phyloP scores from a whole-genome alignment of 1,140 invertebrate species.

The Wasmannia auropunctata region DNA sequence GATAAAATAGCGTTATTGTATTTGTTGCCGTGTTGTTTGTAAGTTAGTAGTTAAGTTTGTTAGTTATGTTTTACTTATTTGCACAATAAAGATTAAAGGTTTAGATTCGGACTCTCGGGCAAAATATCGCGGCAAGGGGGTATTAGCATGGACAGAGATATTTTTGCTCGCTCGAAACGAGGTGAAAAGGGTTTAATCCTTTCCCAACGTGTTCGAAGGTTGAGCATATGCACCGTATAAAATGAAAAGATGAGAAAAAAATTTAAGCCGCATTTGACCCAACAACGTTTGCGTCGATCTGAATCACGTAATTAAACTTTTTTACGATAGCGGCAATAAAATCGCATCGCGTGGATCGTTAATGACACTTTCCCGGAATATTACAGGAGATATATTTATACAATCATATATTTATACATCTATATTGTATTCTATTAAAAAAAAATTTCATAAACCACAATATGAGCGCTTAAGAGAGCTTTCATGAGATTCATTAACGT shows the following conservation, averaged over 20 bases:
- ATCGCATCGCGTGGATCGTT: not conserved
- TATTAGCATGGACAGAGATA: slow-evolving; percentile 32
- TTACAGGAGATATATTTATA: not conserved
- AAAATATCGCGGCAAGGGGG: slow-evolving; percentile 44
- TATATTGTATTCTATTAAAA: not conserved
- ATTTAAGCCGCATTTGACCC: slow-evolving; percentile 48
- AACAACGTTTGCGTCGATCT: slow-evolving; percentile 37
- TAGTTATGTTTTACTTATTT: slow-evolving; percentile 47
- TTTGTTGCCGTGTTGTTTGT: not conserved
- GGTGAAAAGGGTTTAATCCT: slow-evolving; percentile 56
- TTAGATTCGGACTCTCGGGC: slow-evolving; percentile 27
- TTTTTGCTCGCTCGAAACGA: slow-evolving; percentile 61
- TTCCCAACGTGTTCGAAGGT: slow-evolving; percentile 47
- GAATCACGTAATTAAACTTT: slow-evolving; percentile 66
- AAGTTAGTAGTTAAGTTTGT: slow-evolving; percentile 50
- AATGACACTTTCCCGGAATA: not conserved
- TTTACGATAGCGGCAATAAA: slow-evolving; percentile 42
- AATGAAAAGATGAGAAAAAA: slow-evolving; percentile 55
- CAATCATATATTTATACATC: too few species aligned
- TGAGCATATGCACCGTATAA: slow-evolving; percentile 61
- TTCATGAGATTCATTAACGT: not conserved
- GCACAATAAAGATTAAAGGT: slow-evolving; percentile 42
- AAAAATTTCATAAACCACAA: not conserved
- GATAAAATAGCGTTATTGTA: not conserved
- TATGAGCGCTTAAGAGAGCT: not conserved